Evolutionary conservation across 2,113 vertebrate species (phyloP), one percentile per base, ranked within the genome.

Genomic region (Oryzias javanicus): DNA sequence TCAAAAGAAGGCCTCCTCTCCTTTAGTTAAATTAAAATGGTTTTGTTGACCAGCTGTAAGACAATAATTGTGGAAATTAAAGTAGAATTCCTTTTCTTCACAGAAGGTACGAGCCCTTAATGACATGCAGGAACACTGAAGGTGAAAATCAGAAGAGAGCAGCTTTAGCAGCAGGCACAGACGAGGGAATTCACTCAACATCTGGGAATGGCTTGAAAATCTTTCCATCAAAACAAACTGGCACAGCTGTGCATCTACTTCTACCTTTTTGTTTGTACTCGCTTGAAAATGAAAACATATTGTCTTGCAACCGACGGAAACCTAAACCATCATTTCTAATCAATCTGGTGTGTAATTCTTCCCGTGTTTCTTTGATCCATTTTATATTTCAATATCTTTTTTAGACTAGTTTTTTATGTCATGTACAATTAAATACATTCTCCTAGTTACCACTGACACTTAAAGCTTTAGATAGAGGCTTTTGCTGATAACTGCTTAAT

Each of bases 261-360:
- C 60, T 65, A 71, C 59, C 60, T 75, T 77, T 82, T 66, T 77
- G 64, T 69, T 81, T 78, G 62, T 57, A 67, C 55, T 78, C 64
- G 68, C 74, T 78, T 72, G 41, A 81, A 86, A 89, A 74, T 78
- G 69, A 64, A 86, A 87, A 80, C 81, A 86, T 80, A 62, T 75
- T 79, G 74, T 62, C 60, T 74, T 71, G 20, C 20, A 73, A 52
- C 56, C 64, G 50, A 61, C 57, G 66, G 71, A 66, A 83, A 70
- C 60, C 64, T 67, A 50, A 58, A 58, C 61, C 47, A 48, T 74
- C 50, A 52, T 55, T 69, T 41, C 24, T 60, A 72, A 83, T 83
- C 63, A 56, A 74, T 70, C 47, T 77, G 64, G 56, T 69, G 42
- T 66, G 58, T 0, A 54, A 54, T 61, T 56, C 63, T 49, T 22